phyloP scores from a whole-genome alignment of 2,888 invertebrate genomes.

The Seladonia tumulorum region DNA sequence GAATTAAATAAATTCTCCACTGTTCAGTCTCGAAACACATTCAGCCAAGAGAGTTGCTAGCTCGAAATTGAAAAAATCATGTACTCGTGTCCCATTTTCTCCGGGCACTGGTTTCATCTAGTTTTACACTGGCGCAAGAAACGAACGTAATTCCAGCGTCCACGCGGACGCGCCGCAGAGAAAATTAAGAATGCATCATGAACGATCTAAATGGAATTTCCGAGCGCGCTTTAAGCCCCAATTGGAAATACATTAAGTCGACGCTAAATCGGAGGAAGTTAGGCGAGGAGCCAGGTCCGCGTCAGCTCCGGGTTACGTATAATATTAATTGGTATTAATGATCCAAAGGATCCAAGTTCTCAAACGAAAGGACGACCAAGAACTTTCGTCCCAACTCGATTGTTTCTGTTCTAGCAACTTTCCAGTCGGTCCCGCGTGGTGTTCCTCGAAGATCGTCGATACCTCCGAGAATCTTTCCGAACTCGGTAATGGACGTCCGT shows the following conservation, averaged over 20 bases:
- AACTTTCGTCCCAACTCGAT: constrained; percentile 1
- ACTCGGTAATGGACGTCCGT: constrained; percentile 24
- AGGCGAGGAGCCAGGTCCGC: neutral
- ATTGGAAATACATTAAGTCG: constrained; percentile 5
- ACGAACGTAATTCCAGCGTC: neutral
- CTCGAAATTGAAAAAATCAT: neutral
- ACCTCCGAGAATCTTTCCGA: constrained; percentile 14
- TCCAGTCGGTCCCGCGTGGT: neutral
- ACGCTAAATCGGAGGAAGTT: constrained; percentile 6
- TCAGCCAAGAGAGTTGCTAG: neutral
- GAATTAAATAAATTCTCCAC: neutral
- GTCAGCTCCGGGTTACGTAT: constrained; percentile 11
- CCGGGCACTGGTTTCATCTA: neutral
- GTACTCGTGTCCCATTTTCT: neutral
- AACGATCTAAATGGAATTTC: constrained; percentile 1
- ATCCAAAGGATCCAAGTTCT: neutral
- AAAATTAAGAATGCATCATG: constrained; percentile 7
- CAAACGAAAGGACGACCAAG: neutral
- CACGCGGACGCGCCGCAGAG: neutral
- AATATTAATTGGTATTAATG: constrained; percentile 16
- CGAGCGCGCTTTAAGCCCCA: constrained; percentile 1
- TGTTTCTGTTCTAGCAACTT: constrained; percentile 9
- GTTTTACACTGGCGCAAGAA: neutral
- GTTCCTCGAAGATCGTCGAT: constrained; percentile 20
- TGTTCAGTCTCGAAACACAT: neutral